Evolutionary conservation across 2,888 invertebrate species (phyloP), one percentile per base, ranked within the genome.

Genomic region (Patella depressa): DNA sequence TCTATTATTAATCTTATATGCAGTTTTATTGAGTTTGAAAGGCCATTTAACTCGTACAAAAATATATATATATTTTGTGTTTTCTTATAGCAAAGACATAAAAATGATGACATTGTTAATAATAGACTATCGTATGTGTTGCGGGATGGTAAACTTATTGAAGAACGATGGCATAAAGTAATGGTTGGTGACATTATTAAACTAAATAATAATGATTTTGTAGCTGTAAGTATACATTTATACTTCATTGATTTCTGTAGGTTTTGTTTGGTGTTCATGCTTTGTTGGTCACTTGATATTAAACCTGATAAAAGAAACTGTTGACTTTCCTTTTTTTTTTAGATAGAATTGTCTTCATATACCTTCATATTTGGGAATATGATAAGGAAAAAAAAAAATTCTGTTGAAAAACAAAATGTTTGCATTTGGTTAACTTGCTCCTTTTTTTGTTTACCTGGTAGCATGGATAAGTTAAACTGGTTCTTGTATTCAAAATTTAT

Each of bases 181-280:
- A 96, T 97, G 93, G 99, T 98, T 87, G 99, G 99, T 83, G 99
- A 99, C 93, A 96, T 99, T 91, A 97, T 99, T 92, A 95, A 97
- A 87, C 96, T 99, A 97, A 98, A 98, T 93, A 98, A 98, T 93
- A 98, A 99, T 94, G 98, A 99, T 93, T 99, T 99, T 93, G 98
- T 99, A 84, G 98, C 99, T 72, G 93, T 93, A 83, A 89, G 91
- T 89, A 53, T 75, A 15, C 45, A 53, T 55, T 54, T 17, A n/a
- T 57, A 4, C 14, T 65, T 57, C 24, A n/a, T 69, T 14, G 69
- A 19, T 70, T 71, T 71, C 12, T 29, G 12, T 34, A 19, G 19
- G 7, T n/a, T n/a, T 19, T 17, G 54, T 17, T 17, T n/a, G 45
- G n/a, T 19, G 29, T 2, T 69, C 45, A 45, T 45, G 7, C 1